Base-by-base conservation (phyloP, 2,888 invertebrate species). In the Drosophila maculinotata region DNA sequence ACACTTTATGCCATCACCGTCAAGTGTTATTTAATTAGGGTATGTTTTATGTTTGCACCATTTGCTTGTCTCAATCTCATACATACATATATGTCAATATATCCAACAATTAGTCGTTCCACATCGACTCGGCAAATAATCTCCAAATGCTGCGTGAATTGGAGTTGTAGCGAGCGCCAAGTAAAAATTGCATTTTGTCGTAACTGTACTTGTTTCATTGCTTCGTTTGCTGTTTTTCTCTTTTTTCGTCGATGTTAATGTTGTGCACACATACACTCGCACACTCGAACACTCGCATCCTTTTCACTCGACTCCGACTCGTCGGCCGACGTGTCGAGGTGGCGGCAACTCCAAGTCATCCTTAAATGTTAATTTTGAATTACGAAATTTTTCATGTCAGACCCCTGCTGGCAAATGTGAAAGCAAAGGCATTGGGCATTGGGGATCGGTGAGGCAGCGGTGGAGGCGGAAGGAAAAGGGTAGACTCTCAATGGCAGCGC, bases 311-410 rank as follows among this genome's bases (percentile, higher is more conserved):
- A 53, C 38, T 66, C 60, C 60, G 48, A 62, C 47, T 42, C 62
- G 52, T 51, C 26, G 45, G 68, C 59, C 66, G 52, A 54, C 62
- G 56, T 41, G 44, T 71, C 58, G 57, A n/a, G n/a, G 60, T 52
- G 70, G 66, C 62, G 68, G 85, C 86, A 72, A 67, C 85, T 82
- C 87, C 83, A 83, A 83, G 87, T 82, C 86, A 73, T 82, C 83
- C 84, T 85, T 80, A 83, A 85, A 88, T 86, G 87, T 85, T 85
- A 85, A 85, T 85, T 85, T 85, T 88, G 87, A 86, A 85, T 83
- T 86, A 86, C 88, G 84, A 83, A 87, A 70, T 78, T 81, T 83
- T 68, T 56, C 83, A 79, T 79, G 88, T 84, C 76, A 76, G 78
- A 65, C 69, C 58, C 54, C 56, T 59, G 67, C 58, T 66, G 62